These are phyloP conservation scores for Natator depressus DNA, from an alignment of 2,113 vertebrate species.

Conservation along the genomic window DNA sequence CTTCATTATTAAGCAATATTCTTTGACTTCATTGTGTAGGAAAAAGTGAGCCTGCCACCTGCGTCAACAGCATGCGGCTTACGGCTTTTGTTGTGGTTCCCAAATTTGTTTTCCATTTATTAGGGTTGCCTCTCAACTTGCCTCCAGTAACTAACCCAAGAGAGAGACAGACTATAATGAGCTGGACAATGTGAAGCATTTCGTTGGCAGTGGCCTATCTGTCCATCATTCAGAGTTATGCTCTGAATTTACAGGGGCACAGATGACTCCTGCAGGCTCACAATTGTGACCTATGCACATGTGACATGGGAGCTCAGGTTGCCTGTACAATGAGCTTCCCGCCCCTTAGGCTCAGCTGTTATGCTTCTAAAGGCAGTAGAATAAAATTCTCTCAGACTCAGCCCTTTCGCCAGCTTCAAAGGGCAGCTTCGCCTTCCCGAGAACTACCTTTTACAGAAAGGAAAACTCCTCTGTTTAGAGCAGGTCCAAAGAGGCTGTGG, in stretches of 20 bases:
- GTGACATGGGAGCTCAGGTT: background rate
- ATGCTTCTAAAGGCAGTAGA: fast-evolving
- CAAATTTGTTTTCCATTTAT: background rate
- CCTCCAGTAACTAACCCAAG: background rate
- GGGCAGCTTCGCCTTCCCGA: background rate
- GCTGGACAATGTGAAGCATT: fast-evolving
- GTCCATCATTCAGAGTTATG: fast-evolving
- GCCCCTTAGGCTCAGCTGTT: background rate
- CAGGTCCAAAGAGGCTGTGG: fast-evolving
- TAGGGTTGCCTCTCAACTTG: background rate
- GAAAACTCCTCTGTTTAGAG: background rate
- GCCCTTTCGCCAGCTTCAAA: background rate
- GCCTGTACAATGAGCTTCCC: fast-evolving
- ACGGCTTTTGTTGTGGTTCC: background rate
- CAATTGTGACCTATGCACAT: fast-evolving
- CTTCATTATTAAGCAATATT: background rate
- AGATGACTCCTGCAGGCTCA: background rate
- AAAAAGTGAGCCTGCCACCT: background rate
- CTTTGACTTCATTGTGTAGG: background rate
- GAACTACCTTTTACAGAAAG: too few species aligned
- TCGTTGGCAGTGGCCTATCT: background rate
- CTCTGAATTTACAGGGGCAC: background rate
- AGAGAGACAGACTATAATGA: background rate
- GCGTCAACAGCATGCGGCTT: background rate
- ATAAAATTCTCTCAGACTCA: fast-evolving